Evolutionary conservation across 2,113 vertebrate species (phyloP), one percentile per base, ranked within the genome.

Genomic region (Suncus etruscus): DNA sequence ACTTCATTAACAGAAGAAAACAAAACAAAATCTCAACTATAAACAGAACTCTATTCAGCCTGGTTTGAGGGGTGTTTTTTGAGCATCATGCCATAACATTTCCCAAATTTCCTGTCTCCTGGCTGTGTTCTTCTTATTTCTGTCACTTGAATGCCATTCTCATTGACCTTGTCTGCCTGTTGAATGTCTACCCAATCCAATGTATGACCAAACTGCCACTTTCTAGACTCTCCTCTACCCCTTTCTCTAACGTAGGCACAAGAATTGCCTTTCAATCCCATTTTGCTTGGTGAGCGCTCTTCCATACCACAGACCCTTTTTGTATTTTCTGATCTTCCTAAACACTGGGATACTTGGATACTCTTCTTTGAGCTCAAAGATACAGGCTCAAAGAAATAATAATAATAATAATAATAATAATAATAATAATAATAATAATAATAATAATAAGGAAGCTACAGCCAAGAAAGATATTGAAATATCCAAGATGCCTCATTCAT

Each of bases 1-100:
- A 90, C 74, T 87, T 87, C 76, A 74, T 73, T 86, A 89, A 85
- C 69, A 70, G 94, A 91, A 73, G 63, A 89, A 74, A 86, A 63
- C 39, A 88, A 91, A 92, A 88, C 31, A 87, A 92, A 94, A 75
- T 27, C 18, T 18, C 16, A 15, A 22, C 84, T 74, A 32, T 82
- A 91, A 91, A 85, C 86, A 93, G 75, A 66, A 15, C 70, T 51
- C 4, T 4, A 8, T 45, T 72, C 8, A 32, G 50, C 51, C 58
- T 78, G 15, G 10, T 3, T 39, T 39, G 39, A 5, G 39, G 39
- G 39, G 39, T 39, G 39, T 39, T 8, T 75, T 29, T 76, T 88
- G 51, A 61, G 29, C 73, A 75, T 16, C 75, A 29, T 20, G 7
- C 3, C 58, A 6, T 47, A 51, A 74, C 27, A 48, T 31, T n/a